Conservation (phyloP, 2,797 vertebrate genomes). For the Eulemur rubriventer region DNA sequence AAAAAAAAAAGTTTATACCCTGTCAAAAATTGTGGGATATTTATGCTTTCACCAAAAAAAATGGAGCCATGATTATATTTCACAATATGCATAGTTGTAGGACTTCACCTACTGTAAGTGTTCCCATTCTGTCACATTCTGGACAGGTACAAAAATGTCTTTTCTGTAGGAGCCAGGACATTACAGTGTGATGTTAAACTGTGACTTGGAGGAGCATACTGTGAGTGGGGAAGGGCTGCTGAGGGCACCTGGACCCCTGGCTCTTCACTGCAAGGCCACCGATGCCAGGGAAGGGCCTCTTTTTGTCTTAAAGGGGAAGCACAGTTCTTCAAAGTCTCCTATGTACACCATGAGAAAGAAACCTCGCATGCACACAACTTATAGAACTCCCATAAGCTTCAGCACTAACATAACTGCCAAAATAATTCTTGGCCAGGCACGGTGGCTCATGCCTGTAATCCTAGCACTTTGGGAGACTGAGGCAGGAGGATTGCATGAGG, state of each 20-base stretch:
- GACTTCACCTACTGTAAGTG: background rate
- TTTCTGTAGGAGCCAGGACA: background rate
- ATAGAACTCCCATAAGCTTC: background rate
- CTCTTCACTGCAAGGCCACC: background rate
- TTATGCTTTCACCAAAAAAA: slow-evolving; percentile 15
- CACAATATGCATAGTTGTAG: background rate
- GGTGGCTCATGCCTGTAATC: background rate
- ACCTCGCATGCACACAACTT: background rate
- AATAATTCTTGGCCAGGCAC: background rate
- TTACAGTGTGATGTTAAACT: background rate
- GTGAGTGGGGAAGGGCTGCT: background rate
- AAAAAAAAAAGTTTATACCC: background rate
- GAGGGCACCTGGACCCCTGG: background rate
- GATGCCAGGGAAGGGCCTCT: background rate
- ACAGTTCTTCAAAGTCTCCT: background rate
- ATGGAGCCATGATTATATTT: background rate
- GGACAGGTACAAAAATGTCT: background rate
- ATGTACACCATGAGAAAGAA: background rate
- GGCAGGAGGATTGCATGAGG: background rate
- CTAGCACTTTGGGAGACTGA: background rate
- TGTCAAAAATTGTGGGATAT: background rate
- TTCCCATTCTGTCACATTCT: background rate
- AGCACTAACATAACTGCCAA: background rate
- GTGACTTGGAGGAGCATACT: background rate
- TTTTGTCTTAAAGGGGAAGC: slow-evolving; percentile 18